These are phyloP conservation scores for Cladopsammia gracilis DNA, from an alignment of 64 coral and sea anemone species.

Conservation along the genomic window DNA sequence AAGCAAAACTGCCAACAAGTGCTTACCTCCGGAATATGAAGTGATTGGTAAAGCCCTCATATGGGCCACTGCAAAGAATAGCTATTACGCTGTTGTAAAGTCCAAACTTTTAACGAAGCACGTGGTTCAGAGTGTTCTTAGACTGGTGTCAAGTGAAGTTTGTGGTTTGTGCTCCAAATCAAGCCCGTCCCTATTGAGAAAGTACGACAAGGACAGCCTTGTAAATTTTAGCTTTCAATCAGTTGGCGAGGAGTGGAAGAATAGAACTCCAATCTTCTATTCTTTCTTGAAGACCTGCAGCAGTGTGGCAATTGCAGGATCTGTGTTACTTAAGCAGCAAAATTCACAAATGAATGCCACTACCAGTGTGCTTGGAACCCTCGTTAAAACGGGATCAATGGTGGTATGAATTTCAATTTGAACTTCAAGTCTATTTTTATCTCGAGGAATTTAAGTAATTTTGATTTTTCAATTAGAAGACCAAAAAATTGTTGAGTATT, in stretches of 20 bases:
- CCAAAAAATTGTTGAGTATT: no score
- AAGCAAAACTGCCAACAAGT: conserved; percentile 41
- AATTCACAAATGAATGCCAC: conserved; percentile 73
- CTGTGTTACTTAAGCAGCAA: conserved; percentile 65
- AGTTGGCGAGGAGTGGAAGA: conserved; percentile 66
- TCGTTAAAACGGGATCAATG: conserved; percentile 66
- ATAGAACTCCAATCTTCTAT: conserved; percentile 64
- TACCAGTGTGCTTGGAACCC: conserved; percentile 46
- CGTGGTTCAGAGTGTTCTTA: conserved; percentile 44
- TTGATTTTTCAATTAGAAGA: no score
- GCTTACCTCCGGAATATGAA: conserved; percentile 19
- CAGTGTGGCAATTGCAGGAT: conserved; percentile 54
- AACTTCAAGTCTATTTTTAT: not conserved
- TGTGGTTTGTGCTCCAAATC: conserved; percentile 34
- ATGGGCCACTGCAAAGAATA: conserved; percentile 34
- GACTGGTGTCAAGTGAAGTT: conserved; percentile 8
- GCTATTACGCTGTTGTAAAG: conserved; percentile 56
- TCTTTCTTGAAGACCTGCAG: conserved; percentile 41
- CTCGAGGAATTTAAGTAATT: not conserved
- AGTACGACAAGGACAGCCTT: conserved; percentile 18
- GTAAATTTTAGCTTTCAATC: conserved; percentile 41
- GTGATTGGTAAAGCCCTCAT: conserved; percentile 49
- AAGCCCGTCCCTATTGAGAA: conserved; percentile 37
- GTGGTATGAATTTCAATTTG: conserved; percentile 39
- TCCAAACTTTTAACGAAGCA: not conserved